Conservation (phyloP, 2,888 invertebrate genomes). For the Cetonia aurata region DNA sequence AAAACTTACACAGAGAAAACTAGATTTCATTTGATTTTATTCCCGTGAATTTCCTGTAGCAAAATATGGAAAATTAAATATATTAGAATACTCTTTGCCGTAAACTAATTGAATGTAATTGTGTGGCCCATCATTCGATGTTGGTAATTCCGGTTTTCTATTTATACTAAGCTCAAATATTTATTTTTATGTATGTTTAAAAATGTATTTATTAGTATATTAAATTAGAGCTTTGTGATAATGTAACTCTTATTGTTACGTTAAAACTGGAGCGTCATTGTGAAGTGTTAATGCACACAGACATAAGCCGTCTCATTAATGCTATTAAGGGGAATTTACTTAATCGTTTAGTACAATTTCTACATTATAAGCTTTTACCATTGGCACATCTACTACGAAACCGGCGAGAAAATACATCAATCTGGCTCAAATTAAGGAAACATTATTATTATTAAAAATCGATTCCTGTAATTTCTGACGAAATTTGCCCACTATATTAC, state of each 20-base stretch:
- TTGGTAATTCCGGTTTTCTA: conserved; percentile 15
- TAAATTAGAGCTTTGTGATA: conserved; percentile 22
- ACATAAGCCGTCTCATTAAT: conserved; percentile 24
- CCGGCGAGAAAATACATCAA: neutral
- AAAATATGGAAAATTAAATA: no score
- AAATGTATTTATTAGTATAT: conserved; percentile 14
- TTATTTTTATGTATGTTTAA: conserved; percentile 23
- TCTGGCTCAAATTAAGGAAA: no score
- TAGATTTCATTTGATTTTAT: no score
- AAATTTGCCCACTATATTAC: no score
- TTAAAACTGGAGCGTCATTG: conserved; percentile 39
- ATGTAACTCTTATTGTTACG: conserved; percentile 25
- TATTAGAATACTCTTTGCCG: no score
- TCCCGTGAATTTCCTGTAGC: no score
- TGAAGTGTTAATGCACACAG: conserved; percentile 36
- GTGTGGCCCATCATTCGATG: no score
- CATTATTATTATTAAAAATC: no score
- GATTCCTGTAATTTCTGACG: no score
- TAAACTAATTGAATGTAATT: no score
- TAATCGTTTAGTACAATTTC: conserved; percentile 31
- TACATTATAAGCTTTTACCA: conserved; percentile 20
- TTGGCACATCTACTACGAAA: conserved; percentile 15
- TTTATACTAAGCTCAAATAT: conserved; percentile 8
- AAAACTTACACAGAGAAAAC: no score
- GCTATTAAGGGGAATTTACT: conserved; percentile 26